Evolutionary conservation across 2,113 vertebrate species (phyloP), one percentile per base, ranked within the genome.

Genomic region (Dasyornis broadbenti): DNA sequence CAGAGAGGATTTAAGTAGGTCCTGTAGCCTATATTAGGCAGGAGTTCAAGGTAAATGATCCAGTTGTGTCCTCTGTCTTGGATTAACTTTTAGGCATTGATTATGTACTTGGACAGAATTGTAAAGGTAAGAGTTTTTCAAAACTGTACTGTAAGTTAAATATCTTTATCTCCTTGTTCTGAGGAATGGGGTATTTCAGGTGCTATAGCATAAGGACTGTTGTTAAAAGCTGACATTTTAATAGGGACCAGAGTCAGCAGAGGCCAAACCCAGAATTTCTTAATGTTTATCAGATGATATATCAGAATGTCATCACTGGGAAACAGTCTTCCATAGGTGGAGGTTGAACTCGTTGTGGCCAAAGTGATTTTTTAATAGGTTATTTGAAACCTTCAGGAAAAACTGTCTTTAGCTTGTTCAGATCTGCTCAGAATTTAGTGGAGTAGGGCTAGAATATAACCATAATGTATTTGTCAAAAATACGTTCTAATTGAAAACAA

Each of bases 1-100:
- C 39, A 83, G 89, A 90, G 86, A 86, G 63, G 4, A 52, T 86
- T 76, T 92, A 94, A 95, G 31, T 95, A 93, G 89, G 86, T 95
- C 57, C 86, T 79, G 42, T 13, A 81, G 20, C 42, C 82, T 90
- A 68, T 95, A 93, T 92, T 92, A 90, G 73, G 78, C 50, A 92
- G 54, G 33, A 86, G 52, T 37, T 91, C 78, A 80, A 73, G 59
- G 65, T 84, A 87, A 87, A 82, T 63, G 82, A 77, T 87, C n/a
- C 59, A 65, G 8, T 23, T 72, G 50, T 61, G 59, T 80, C 82
- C 54, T 82, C 42, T 72, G 42, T 31, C n/a, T 95, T 86, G 90
- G 68, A 82, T 95, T 88, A 92, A 80, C 68, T 82, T 61, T 70
- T 65, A 93, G 49, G 37, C 49, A 92, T 82, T 90, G 82, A 77